phyloP scores from a whole-genome alignment of 2,888 invertebrate genomes.

The Philhelius pedissequus region DNA sequence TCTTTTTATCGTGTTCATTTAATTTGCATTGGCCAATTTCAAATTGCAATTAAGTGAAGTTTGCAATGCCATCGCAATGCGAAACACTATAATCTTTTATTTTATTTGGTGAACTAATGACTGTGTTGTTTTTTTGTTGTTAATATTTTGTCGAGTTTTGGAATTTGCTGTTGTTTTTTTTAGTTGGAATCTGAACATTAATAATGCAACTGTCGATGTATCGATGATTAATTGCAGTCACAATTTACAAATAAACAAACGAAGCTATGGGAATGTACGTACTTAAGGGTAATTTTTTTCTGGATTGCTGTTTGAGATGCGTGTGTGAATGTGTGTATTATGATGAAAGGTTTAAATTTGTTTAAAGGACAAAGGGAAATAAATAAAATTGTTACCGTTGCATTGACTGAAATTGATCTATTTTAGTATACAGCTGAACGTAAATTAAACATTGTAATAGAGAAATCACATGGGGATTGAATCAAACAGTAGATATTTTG shows the following conservation, averaged over 20 bases:
- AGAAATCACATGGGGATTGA: too few species aligned
- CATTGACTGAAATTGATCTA: too few species aligned
- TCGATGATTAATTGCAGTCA: constrained; percentile 32
- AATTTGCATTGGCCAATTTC: constrained; percentile 28
- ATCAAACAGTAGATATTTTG: too few species aligned
- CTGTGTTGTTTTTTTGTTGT: constrained; percentile 21
- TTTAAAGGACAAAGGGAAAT: too few species aligned
- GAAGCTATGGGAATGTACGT: background rate
- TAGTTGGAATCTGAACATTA: background rate
- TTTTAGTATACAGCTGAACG: too few species aligned
- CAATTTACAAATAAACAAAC: background rate
- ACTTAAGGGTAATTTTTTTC: background rate
- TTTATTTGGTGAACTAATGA: constrained; percentile 23
- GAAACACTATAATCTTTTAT: background rate
- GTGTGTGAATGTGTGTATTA: too few species aligned
- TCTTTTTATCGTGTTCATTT: background rate
- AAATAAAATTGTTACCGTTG: too few species aligned
- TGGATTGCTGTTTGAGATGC: background rate
- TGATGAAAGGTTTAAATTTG: too few species aligned
- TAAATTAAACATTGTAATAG: too few species aligned
- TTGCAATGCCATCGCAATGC: background rate
- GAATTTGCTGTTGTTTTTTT: background rate
- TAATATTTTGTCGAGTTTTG: constrained; percentile 20
- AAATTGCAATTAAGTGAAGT: constrained; percentile 45
- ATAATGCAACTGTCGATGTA: constrained; percentile 24